phyloP scores from a whole-genome alignment of 2,113 vertebrate species.

The Felis chaus region DNA sequence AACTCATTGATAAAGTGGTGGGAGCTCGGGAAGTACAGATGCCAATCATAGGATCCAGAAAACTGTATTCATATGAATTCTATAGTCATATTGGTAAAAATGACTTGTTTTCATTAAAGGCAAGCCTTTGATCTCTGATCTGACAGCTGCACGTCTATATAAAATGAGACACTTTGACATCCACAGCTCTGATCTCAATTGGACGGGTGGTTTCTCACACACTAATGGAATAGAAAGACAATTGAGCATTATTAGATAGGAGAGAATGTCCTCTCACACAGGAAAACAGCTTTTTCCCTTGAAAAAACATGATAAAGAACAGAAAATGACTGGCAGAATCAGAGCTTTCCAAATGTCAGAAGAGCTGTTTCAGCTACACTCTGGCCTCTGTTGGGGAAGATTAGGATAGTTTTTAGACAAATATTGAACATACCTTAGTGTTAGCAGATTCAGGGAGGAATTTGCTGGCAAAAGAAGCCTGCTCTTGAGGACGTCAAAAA shows the following conservation, averaged over 20 bases:
- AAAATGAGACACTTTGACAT: conserved; percentile 56
- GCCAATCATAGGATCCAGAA: conserved; percentile 27
- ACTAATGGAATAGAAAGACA: conserved; percentile 63
- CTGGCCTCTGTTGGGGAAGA: conserved; percentile 44
- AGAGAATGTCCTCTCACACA: conserved; percentile 53
- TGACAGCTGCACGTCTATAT: conserved; percentile 56
- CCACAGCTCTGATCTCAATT: conserved; percentile 21
- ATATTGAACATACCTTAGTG: conserved; percentile 15
- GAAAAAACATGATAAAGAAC: conserved; percentile 48
- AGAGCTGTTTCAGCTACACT: conserved; percentile 54
- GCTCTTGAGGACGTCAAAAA: not conserved
- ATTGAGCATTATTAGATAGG: conserved; percentile 49
- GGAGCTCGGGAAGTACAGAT: not conserved
- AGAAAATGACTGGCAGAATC: conserved; percentile 69
- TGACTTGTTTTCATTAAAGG: conserved; percentile 68
- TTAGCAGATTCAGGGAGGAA: conserved; percentile 40
- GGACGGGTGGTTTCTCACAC: conserved; percentile 50
- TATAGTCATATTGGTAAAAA: conserved; percentile 25
- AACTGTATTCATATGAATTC: conserved; percentile 35
- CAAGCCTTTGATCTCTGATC: conserved; percentile 52
- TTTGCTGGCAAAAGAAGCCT: conserved; percentile 2
- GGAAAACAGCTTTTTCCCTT: conserved; percentile 67
- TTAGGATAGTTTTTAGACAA: conserved; percentile 56
- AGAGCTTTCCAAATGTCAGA: conserved; percentile 64
- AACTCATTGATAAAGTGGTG: not conserved